phyloP scores from a whole-genome alignment of 2,797 vertebrate genomes.

The Enteromius anoplus region DNA sequence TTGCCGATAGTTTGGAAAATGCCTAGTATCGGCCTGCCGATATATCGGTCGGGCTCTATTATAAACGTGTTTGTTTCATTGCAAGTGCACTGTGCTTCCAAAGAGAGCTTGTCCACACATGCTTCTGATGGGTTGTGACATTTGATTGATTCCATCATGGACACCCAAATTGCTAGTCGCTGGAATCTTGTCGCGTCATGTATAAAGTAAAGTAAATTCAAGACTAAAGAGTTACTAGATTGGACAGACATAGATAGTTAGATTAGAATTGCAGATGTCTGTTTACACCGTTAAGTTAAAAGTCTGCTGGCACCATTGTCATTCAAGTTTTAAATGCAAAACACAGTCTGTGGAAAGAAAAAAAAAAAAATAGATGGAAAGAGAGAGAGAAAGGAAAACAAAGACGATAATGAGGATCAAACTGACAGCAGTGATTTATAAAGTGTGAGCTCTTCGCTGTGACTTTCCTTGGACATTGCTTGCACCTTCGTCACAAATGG shows the following conservation, averaged over 20 bases:
- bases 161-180: too few relatives aligned
- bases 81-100: too few relatives aligned
- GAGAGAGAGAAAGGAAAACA: neutral
- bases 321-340: conserved; percentile 21
- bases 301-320: neutral
- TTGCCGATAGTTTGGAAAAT: too few relatives aligned
- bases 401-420: conserved; percentile 39
- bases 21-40: too few relatives aligned
- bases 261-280: neutral
- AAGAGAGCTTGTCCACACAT: too few relatives aligned
- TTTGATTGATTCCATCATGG: too few relatives aligned
- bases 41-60: too few relatives aligned
- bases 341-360: neutral
- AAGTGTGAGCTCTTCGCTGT: conserved; percentile 33
- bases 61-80: too few relatives aligned
- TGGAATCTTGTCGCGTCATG: too few relatives aligned
- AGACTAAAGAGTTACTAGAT: too few relatives aligned
- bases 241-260: neutral
- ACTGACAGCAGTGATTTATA: conserved; percentile 43
- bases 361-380: conserved; percentile 5
- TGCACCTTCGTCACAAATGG: conserved; percentile 13
- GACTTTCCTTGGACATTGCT: conserved; percentile 44
- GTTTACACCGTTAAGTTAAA: neutral
- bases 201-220: too few relatives aligned
- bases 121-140: too few relatives aligned